Evolutionary conservation across 2,888 invertebrate species (phyloP).

Genomic region (Drosophila kuntzei): DNA sequence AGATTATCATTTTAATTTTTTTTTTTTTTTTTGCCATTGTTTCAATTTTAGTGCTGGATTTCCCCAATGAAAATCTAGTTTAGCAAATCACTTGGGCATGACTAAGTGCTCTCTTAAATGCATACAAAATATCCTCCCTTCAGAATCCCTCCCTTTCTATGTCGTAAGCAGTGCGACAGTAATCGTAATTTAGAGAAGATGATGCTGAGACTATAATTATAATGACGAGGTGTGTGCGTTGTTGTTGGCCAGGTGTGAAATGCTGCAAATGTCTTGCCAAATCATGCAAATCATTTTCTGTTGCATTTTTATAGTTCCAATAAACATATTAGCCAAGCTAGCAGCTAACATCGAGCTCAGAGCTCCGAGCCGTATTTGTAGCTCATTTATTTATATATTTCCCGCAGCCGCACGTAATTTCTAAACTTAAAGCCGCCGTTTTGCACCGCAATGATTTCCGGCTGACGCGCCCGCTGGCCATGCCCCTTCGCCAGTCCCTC

Average conservation of each 20-base stretch:
- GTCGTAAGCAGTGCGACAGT: slow-evolving; percentile 23
- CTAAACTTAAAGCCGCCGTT: slow-evolving; percentile 70
- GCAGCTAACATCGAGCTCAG: slow-evolving; percentile 21
- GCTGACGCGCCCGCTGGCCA: slow-evolving; percentile 69
- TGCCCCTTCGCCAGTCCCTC: slow-evolving; percentile 3
- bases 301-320: slow-evolving; percentile 65
- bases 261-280: slow-evolving; percentile 57
- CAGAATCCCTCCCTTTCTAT: not conserved
- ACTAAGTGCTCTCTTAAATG: slow-evolving; percentile 79
- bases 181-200: slow-evolving; percentile 74
- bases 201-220: slow-evolving; percentile 55
- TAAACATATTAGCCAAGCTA: slow-evolving; percentile 71
- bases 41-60: slow-evolving; percentile 64
- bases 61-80: slow-evolving; percentile 79
- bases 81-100: slow-evolving; percentile 77
- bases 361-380: slow-evolving; percentile 56
- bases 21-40: slow-evolving; percentile 59
- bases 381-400: slow-evolving; percentile 63
- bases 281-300: slow-evolving; percentile 74
- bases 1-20: slow-evolving; percentile 46
- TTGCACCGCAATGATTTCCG: slow-evolving; percentile 75
- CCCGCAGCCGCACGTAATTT: slow-evolving; percentile 73
- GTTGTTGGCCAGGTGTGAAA: slow-evolving; percentile 65
- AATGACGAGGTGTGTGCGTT: slow-evolving; percentile 48
- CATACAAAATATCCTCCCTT: slow-evolving; percentile 61